Evolutionary conservation across 2,888 invertebrate genomes (phyloP).

Genomic region (Diplazon laetatorius): DNA sequence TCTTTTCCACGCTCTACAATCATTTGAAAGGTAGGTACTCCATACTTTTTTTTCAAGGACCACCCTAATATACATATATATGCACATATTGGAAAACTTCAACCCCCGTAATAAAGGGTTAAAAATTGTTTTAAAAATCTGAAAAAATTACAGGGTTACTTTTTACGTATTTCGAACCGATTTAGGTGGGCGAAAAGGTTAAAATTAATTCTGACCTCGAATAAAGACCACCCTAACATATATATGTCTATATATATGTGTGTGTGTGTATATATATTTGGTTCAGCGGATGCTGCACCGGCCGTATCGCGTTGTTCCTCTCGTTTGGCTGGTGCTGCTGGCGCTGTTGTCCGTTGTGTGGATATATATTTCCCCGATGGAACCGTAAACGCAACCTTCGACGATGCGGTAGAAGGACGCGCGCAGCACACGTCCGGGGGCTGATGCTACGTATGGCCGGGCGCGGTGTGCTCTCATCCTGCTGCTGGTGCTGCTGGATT

Average conservation of each 20-base stretch:
- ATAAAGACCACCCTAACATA: not conserved
- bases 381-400: conserved; percentile 57
- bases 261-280: not conserved
- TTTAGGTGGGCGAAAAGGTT: conserved; percentile 1
- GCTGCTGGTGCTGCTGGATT: conserved; percentile 4
- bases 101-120: too few relatives aligned
- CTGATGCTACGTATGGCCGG: not conserved
- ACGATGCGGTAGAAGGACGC: conserved; percentile 54
- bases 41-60: too few relatives aligned
- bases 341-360: conserved; percentile 4
- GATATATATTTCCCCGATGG: conserved; percentile 45
- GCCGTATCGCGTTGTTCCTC: not conserved
- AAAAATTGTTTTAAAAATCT: too few relatives aligned
- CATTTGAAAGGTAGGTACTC: too few relatives aligned
- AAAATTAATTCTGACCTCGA: not conserved
- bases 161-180: conserved; percentile 23
- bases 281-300: not conserved
- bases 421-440: conserved; percentile 33
- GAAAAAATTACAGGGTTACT: too few relatives aligned
- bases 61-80: too few relatives aligned
- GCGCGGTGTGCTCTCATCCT: conserved; percentile 10
- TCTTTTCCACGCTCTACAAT: too few relatives aligned
- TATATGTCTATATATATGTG: conserved; percentile 11
- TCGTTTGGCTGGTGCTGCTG: not conserved
- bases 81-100: too few relatives aligned